A percentile compares a stretch with the other conserved stretches of the same genome.
Conservation (phyloP, 2,113 vertebrate genomes). For the Motacilla tschutschensis region DNA sequence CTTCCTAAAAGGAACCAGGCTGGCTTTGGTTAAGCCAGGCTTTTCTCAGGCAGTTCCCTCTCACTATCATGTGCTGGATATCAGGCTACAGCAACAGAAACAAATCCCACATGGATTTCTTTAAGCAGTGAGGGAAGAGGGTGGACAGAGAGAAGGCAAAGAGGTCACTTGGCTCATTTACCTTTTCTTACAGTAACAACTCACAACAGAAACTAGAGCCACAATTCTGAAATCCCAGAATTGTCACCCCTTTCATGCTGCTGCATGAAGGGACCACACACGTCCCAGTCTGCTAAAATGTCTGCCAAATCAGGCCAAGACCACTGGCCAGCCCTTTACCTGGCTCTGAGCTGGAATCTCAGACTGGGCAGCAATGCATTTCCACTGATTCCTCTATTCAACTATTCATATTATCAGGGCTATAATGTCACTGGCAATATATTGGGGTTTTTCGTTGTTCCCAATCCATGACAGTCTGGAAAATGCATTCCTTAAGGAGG, state of each 20-base stretch:
- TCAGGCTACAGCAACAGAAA: not conserved
- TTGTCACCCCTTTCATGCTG: not conserved
- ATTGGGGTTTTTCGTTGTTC: not conserved
- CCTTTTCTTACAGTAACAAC: not conserved
- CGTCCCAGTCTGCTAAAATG: not conserved
- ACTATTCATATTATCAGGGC: not conserved
- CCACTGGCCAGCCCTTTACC: not conserved
- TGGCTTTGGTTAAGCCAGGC: not conserved
- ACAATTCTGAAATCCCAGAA: not conserved
- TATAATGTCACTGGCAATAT: not conserved
- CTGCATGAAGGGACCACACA: not conserved
- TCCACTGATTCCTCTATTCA: not conserved
- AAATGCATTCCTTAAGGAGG: not conserved
- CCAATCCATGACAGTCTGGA: not conserved
- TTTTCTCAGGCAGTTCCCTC: not conserved
- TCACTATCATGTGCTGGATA: not conserved
- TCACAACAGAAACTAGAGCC: not conserved
- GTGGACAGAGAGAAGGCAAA: not conserved
- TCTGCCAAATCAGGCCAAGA: not conserved
- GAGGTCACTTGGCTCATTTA: not conserved
- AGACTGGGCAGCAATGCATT: not conserved
- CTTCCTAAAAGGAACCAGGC: not conserved
- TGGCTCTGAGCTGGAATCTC: not conserved
- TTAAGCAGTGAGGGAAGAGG: not conserved
- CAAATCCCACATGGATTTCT: not conserved